Conservation (phyloP, 2,888 invertebrate genomes). For the Ischnura elegans region DNA sequence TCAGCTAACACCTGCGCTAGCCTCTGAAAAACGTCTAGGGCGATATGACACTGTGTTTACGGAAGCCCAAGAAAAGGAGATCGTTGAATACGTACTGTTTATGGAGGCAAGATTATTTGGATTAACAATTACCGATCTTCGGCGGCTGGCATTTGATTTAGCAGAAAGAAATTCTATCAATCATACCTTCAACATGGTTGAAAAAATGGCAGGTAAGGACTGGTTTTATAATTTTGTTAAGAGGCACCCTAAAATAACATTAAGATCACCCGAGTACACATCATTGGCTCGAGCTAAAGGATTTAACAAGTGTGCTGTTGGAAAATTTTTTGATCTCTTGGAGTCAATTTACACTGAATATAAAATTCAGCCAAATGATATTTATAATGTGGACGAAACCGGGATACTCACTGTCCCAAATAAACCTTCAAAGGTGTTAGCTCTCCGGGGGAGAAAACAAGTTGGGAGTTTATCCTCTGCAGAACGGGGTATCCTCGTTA, state of each 20-base stretch:
- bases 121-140: constrained; percentile 72
- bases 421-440: constrained; percentile 69
- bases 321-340: constrained; percentile 42
- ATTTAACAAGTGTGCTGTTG: constrained; percentile 62
- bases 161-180: constrained; percentile 70
- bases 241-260: constrained; percentile 66
- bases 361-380: constrained; percentile 3
- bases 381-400: constrained; percentile 63
- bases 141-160: constrained; percentile 72
- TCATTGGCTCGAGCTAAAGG: constrained; percentile 61
- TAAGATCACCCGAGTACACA: constrained; percentile 68
- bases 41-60: constrained; percentile 69
- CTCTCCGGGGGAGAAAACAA: constrained; percentile 69
- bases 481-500: constrained; percentile 67
- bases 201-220: constrained; percentile 69
- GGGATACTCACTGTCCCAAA: constrained; percentile 64
- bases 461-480: constrained; percentile 68
- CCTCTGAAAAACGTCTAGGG: constrained; percentile 61
- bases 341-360: constrained; percentile 3
- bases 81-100: constrained; percentile 66
- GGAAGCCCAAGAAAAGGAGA: neutral
- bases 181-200: constrained; percentile 66
- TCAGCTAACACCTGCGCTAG: constrained; percentile 43
- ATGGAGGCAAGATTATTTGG: constrained; percentile 72
- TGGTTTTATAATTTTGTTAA: constrained; percentile 69